Evolutionary conservation across 2,888 invertebrate genomes (phyloP), one percentile per base, ranked within the genome.

Genomic region (Scaptomyza flava): DNA sequence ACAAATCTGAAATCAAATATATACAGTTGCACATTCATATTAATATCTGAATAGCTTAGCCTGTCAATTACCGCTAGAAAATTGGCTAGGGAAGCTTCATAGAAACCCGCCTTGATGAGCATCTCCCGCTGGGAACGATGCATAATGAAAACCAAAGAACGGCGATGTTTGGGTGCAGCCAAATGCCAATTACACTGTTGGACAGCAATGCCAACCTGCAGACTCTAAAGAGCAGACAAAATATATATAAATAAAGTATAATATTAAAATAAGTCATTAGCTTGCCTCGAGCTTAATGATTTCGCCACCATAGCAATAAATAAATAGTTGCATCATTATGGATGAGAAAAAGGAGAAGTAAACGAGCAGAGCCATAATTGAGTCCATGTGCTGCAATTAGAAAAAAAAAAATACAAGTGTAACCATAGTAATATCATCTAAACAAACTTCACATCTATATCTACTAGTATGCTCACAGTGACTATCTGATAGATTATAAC

Each of bases 281-380:
- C 75, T 36, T 68, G 78, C 91, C 88, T 91, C 91, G 6, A 76
- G 64, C 76, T 89, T 90, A 6, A 91, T 77, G 17, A 91, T 89
- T 59, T 91, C 91, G 0, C 91, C 91, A 14, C 91, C 91, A 53
- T 91, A 91, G 51, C 91, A 91, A 54, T 91, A 91, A 11, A 91
- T 89, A 20, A 91, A 81, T 6, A 91, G 73, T 67, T 91, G 91
- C 64, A 91, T 50, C 78, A 91, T 71, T 34, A 91, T 90, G 3
- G 90, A 84, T 3, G 65, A 60, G 3, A 91, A 73, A 63, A 91
- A 91, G 1, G 88, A 79, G 7, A 82, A 72, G 52, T 91, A 86
- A 1, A 83, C 64, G 11, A 91, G 45, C 11, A 90, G 57, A 2
- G 80, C 68, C 79, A 91, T 81, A 23, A 82, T 33, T 0, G 80